Evolutionary conservation across 1,140 invertebrate genomes (phyloP), one percentile per base, ranked within the genome.

Genomic region (Bombus turneri): DNA sequence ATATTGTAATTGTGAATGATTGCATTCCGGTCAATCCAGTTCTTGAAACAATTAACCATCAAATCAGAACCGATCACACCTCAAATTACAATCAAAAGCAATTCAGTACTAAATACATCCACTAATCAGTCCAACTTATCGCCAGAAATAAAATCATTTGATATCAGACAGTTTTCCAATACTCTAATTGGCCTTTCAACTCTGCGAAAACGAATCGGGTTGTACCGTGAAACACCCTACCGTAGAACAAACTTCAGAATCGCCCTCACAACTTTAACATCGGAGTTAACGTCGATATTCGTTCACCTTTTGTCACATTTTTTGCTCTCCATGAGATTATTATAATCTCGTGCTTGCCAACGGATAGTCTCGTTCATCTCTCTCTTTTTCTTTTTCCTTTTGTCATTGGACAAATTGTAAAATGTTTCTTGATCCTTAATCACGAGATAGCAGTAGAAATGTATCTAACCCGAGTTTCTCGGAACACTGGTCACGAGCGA

Each of bases 401-500:
- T 34, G 28, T 41, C 79, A 1, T 0, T 28, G 34, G 43, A 80
- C 83, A 80, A 88, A 83, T 86, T 79, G 71, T 62, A 64, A 79
- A 85, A 88, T 83, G 66, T 86, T 88, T 37, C 66, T 31, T 62
- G 68, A 41, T 6, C 75, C 62, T 59, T 77, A 69, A 83, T 89
- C 69, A 57, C 41, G 43, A 86, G 79, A 71, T 79, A 82, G 25
- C 37, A n/a, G 28, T 53, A 43, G 47, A 68, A 88, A 68, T 66
- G 43, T 64, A 69, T 31, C 37, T 78, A 43, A 88, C 22, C 74
- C n/a, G 64, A 72, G 37, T 83, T 80, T 64, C 77, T 66, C 76
- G 87, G 71, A 73, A 88, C 83, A 83, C 83, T 31, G 81, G 81
- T 91, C 89, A 91, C 90, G 89, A 81, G 81, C 86, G 62, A 28